These are phyloP conservation scores for Mythimna ferrago DNA, from an alignment of 2,888 invertebrate species.

Conservation along the genomic window DNA sequence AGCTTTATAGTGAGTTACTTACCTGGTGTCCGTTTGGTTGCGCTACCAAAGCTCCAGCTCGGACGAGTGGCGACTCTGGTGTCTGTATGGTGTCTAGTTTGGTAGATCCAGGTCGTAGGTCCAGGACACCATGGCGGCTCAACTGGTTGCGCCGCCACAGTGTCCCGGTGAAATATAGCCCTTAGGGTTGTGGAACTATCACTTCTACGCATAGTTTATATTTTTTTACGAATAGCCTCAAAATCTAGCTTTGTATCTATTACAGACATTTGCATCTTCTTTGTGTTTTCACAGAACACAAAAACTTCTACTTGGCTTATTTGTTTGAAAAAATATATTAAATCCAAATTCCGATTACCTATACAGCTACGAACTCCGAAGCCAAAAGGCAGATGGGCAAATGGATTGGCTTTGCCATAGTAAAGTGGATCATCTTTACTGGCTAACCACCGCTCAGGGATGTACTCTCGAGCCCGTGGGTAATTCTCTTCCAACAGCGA, in stretches of 20 bases:
- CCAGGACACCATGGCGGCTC: no score
- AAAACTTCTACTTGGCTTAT: neutral
- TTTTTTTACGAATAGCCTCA: neutral
- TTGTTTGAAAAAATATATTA: neutral
- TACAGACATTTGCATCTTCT: neutral
- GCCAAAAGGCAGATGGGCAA: slow-evolving; percentile 92
- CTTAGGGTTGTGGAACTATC: neutral
- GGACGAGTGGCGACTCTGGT: no score
- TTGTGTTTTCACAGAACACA: neutral
- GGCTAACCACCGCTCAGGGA: slow-evolving; percentile 94
- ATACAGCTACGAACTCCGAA: slow-evolving; percentile 93
- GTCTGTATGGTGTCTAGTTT: no score
- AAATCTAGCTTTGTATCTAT: neutral
- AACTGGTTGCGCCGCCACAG: no score
- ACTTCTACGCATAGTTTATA: neutral
- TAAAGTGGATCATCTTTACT: slow-evolving; percentile 78
- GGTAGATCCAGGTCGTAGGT: no score
- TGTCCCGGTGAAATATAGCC: no score
- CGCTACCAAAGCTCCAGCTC: no score
- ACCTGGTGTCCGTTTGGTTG: no score
- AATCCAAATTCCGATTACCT: slow-evolving; percentile 78
- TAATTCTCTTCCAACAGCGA: slow-evolving; percentile 92
- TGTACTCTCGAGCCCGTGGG: slow-evolving; percentile 90
- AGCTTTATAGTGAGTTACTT: no score
- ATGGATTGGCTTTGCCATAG: slow-evolving; percentile 90